phyloP scores from a whole-genome alignment of 2,888 invertebrate species.

The Sphaeridia pumilis region DNA sequence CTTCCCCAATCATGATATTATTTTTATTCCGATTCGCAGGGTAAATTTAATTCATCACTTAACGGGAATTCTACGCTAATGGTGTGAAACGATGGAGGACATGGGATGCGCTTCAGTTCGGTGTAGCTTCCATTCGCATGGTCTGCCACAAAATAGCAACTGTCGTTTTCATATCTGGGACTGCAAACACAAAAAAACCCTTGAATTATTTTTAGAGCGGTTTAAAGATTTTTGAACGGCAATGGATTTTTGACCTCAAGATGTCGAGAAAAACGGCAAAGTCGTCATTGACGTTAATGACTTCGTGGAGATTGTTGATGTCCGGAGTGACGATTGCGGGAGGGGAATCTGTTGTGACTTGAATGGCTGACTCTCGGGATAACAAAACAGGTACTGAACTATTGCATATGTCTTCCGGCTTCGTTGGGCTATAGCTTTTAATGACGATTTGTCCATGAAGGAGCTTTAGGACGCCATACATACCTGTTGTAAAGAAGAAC shows the following conservation, averaged over 20 bases:
- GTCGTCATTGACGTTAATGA: conserved; percentile 21
- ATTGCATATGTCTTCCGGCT: conserved; percentile 13
- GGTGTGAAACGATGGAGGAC: conserved; percentile 9
- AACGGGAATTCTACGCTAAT: conserved; percentile 4
- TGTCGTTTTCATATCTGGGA: conserved; percentile 8
- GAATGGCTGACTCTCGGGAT: conserved; percentile 16
- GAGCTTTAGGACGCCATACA: conserved; percentile 32
- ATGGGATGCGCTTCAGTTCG: background rate
- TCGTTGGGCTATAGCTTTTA: conserved; percentile 22
- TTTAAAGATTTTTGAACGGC: no score
- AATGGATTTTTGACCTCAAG: conserved; percentile 22
- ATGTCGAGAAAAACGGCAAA: conserved; percentile 33
- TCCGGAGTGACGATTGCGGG: conserved; percentile 25
- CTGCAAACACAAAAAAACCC: no score
- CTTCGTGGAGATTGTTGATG: conserved; percentile 28
- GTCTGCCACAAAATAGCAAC: conserved; percentile 3
- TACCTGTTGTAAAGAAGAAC: no score
- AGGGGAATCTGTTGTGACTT: conserved; percentile 7
- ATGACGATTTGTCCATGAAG: conserved; percentile 25
- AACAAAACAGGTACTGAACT: conserved; percentile 14
- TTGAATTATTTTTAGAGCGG: no score
- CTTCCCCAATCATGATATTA: no score
- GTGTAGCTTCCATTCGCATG: background rate
- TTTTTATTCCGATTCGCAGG: no score
- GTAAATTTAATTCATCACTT: no score